Evolutionary conservation across 2,888 invertebrate genomes (phyloP).

Genomic region (Catocala fraxini): DNA sequence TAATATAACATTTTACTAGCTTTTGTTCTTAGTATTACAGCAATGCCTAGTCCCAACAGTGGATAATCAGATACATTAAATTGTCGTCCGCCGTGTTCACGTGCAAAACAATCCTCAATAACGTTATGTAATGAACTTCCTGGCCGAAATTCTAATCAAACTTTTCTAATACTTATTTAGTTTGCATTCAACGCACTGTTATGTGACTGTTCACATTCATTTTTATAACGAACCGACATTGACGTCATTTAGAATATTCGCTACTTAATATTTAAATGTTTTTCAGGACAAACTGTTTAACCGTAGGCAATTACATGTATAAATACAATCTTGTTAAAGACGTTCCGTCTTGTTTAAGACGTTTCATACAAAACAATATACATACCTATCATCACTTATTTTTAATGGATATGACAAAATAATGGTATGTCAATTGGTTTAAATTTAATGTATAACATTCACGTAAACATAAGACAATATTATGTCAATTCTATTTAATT

Average conservation of each 20-base stretch:
- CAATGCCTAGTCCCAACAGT: neutral
- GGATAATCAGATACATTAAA: neutral
- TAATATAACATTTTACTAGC: constrained; percentile 1
- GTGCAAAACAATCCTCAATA: constrained; percentile 6
- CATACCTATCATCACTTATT: neutral
- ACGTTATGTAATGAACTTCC: constrained; percentile 14
- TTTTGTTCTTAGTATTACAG: constrained; percentile 1
- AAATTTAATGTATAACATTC: too few species aligned
- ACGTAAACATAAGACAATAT: too few species aligned
- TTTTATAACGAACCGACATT: constrained; percentile 32
- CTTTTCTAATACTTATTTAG: constrained; percentile 12
- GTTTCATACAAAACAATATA: constrained; percentile 14
- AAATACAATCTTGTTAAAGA: constrained; percentile 38
- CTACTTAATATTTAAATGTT: constrained; percentile 22
- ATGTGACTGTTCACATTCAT: constrained; percentile 20
- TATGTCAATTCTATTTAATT: neutral
- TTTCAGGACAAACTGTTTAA: constrained; percentile 31
- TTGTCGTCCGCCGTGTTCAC: neutral
- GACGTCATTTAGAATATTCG: constrained; percentile 34
- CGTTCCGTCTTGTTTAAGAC: constrained; percentile 43
- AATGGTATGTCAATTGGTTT: neutral
- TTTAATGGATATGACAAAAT: neutral
- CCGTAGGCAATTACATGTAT: constrained; percentile 35
- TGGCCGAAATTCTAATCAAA: constrained; percentile 15
- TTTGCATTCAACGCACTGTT: constrained; percentile 15